phyloP scores from a whole-genome alignment of 2,797 vertebrate species.

The Micrastur ruficollis region DNA sequence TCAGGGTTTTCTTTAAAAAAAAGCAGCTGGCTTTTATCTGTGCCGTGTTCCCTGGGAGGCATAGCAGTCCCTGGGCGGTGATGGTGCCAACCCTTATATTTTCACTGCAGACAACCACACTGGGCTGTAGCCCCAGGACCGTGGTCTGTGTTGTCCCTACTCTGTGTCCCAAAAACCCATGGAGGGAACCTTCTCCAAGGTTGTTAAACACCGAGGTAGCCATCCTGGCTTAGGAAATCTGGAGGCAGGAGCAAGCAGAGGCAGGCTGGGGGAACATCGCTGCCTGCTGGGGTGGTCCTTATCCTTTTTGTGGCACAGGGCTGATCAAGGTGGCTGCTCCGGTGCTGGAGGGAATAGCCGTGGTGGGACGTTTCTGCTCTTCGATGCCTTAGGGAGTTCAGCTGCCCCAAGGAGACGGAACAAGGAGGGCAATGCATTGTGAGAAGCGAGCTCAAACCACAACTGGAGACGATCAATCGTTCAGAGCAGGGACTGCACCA shows the following conservation, averaged over 20 bases:
- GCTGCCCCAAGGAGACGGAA: background rate
- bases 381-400: too few species aligned
- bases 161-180: background rate
- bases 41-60: background rate
- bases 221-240: fast-evolving
- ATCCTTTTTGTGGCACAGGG: too few species aligned
- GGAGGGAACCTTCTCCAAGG: background rate
- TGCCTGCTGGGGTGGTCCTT: background rate
- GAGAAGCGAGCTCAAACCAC: background rate
- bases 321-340: background rate
- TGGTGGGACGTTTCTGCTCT: background rate
- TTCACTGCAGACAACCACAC: background rate
- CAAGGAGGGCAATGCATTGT: background rate
- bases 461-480: background rate
- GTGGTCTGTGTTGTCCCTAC: background rate
- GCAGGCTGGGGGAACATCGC: background rate
- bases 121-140: background rate
- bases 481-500: background rate
- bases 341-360: background rate
- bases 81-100: background rate
- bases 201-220: background rate
- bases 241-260: background rate
- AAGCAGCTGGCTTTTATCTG: background rate
- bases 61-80: too few species aligned
- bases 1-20: background rate